A percentile compares a stretch with the other conserved stretches of the same genome.
Evolutionary conservation across 2,113 vertebrate genomes (phyloP).

Genomic region (Poecile atricapillus): DNA sequence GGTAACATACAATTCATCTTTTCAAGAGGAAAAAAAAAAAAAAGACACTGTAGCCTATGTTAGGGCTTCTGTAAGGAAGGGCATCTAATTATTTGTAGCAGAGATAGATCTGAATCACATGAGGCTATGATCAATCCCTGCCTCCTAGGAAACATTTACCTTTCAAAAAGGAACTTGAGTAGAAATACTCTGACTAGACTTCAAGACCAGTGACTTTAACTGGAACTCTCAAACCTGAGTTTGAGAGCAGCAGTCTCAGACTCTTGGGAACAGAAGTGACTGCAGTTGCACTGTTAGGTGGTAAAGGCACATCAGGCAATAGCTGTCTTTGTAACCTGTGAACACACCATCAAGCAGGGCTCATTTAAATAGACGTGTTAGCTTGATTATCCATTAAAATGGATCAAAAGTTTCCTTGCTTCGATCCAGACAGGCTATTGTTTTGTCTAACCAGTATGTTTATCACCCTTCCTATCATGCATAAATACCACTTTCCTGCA

Average conservation of each 20-base stretch:
- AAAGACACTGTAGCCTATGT: not conserved
- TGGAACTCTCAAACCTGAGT: not conserved
- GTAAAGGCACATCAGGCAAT: not conserved
- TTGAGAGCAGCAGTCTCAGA: not conserved
- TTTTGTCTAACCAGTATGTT: slow-evolving; percentile 6
- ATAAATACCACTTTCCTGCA: slow-evolving; percentile 68
- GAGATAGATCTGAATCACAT: not conserved
- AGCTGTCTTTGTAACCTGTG: not conserved
- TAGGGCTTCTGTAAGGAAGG: not conserved
- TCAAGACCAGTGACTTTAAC: not conserved
- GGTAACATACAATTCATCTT: not conserved
- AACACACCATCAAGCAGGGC: not conserved
- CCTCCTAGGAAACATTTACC: not conserved
- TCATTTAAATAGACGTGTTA: not conserved
- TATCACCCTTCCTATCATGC: slow-evolving; percentile 25
- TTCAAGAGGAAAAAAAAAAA: not conserved
- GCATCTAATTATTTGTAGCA: not conserved
- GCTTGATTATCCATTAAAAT: not conserved
- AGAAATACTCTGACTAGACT: not conserved
- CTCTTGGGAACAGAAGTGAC: not conserved
- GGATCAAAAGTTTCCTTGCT: not conserved
- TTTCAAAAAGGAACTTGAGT: not conserved
- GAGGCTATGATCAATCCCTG: not conserved
- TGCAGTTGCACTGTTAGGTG: not conserved
- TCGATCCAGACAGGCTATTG: not conserved